phyloP scores from a whole-genome alignment of 2,113 vertebrate genomes.

The Anoura caudifer region DNA sequence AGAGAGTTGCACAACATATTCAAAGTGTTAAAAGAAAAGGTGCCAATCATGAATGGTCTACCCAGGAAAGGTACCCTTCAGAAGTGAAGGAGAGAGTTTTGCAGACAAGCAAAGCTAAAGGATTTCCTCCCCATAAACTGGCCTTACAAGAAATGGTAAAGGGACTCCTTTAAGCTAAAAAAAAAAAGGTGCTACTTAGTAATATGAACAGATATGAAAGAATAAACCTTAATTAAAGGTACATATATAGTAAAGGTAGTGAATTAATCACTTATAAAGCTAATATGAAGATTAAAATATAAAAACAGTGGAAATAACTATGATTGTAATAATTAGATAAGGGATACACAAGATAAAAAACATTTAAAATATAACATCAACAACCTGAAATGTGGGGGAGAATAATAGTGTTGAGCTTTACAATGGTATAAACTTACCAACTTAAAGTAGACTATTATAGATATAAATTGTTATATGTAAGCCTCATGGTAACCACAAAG shows the following conservation, averaged over 20 bases:
- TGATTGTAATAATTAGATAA: background rate
- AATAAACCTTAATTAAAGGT: background rate
- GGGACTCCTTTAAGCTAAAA: background rate
- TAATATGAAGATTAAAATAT: background rate
- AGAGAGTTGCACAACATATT: background rate
- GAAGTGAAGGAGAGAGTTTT: background rate
- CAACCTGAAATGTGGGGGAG: background rate
- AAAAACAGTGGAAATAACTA: background rate
- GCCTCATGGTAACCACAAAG: background rate
- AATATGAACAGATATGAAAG: background rate
- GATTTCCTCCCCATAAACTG: background rate
- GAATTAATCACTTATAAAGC: background rate
- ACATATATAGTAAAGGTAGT: background rate
- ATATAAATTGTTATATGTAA: background rate
- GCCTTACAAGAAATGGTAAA: background rate
- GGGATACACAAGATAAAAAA: background rate
- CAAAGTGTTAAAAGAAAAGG: background rate
- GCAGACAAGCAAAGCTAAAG: background rate
- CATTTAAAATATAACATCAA: background rate
- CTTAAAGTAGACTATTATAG: background rate
- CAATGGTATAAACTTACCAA: background rate
- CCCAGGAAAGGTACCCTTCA: background rate
- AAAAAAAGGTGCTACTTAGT: background rate
- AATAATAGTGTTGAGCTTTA: background rate
- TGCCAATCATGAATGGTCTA: background rate